A percentile compares a stretch with the other conserved stretches of the same genome.
These are phyloP conservation scores for Acanthoscelides obtectus DNA, from an alignment of 2,888 invertebrate genomes.

Conservation along the genomic window DNA sequence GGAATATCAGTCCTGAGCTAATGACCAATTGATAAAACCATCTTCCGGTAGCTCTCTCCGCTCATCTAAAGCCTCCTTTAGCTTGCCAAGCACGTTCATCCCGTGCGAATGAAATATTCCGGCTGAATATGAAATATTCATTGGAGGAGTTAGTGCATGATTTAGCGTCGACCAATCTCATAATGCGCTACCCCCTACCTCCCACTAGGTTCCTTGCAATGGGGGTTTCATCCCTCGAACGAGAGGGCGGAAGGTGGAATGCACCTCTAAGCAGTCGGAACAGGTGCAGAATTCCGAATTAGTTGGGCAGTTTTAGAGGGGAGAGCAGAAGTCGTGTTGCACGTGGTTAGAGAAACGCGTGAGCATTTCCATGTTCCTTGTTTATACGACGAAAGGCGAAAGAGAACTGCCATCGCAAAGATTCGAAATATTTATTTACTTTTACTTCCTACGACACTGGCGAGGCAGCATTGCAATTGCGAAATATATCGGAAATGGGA, in stretches of 20 bases:
- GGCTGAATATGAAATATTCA: slow-evolving; percentile 27
- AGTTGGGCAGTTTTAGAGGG: neutral
- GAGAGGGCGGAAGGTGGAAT: neutral
- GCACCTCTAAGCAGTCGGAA: slow-evolving; percentile 7
- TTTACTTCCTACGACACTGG: too few species aligned
- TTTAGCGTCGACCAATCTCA: slow-evolving; percentile 28
- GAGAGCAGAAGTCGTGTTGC: too few species aligned
- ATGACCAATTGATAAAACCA: slow-evolving; percentile 24
- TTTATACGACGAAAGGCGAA: too few species aligned
- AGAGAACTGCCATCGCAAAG: too few species aligned
- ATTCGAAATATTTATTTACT: too few species aligned
- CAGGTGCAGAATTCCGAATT: slow-evolving; percentile 12
- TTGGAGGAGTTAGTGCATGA: slow-evolving; percentile 27
- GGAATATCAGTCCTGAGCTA: slow-evolving; percentile 6
- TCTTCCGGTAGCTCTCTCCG: slow-evolving; percentile 15
- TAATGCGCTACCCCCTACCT: slow-evolving; percentile 21
- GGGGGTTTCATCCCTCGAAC: neutral
- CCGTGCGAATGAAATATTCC: slow-evolving; percentile 26
- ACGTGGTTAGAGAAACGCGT: too few species aligned
- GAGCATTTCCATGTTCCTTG: too few species aligned
- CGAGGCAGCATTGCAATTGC: too few species aligned
- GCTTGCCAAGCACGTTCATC: slow-evolving; percentile 22
- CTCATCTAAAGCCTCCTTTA: slow-evolving; percentile 14
- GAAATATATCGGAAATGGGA: too few species aligned
- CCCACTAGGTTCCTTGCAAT: neutral